Percentiles rank a stretch among this genome's conserved stretches.
Conservation (phyloP, 2,888 invertebrate genomes). For the Hydriomena furcata region DNA sequence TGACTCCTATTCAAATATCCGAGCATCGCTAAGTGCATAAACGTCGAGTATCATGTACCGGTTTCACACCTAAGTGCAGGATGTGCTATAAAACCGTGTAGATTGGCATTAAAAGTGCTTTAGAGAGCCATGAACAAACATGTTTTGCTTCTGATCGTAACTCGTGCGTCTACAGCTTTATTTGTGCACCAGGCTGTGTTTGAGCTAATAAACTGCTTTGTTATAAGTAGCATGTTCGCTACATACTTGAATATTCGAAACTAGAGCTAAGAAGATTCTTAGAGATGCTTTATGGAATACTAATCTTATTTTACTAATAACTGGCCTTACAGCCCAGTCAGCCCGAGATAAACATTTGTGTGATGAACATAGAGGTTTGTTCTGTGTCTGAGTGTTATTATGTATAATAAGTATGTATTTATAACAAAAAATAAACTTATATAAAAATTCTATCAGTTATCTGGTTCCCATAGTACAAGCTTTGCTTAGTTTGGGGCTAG, state of each 20-base stretch:
- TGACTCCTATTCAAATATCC: constrained; percentile 13
- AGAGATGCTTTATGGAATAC: not conserved
- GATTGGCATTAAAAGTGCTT: constrained; percentile 52
- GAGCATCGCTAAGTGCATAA: constrained; percentile 17
- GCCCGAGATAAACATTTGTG: no score
- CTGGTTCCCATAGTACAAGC: no score
- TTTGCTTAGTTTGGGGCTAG: no score
- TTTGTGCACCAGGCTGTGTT: constrained; percentile 20
- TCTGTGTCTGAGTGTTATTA: no score
- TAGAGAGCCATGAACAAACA: constrained; percentile 48
- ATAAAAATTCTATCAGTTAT: no score
- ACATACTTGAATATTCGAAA: constrained; percentile 7
- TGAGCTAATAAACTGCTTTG: constrained; percentile 20
- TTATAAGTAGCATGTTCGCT: constrained; percentile 13
- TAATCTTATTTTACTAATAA: no score
- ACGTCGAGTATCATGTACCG: constrained; percentile 27
- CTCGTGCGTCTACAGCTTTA: constrained; percentile 31
- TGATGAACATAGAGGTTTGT: no score
- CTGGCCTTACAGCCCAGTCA: no score
- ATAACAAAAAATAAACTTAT: no score
- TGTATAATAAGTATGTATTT: no score
- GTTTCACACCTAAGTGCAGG: constrained; percentile 41
- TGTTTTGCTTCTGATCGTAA: constrained; percentile 39
- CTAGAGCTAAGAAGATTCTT: not conserved
- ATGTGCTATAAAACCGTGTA: constrained; percentile 45